Evolutionary conservation across 2,113 vertebrate genomes (phyloP).

Genomic region (Dascyllus trimaculatus): DNA sequence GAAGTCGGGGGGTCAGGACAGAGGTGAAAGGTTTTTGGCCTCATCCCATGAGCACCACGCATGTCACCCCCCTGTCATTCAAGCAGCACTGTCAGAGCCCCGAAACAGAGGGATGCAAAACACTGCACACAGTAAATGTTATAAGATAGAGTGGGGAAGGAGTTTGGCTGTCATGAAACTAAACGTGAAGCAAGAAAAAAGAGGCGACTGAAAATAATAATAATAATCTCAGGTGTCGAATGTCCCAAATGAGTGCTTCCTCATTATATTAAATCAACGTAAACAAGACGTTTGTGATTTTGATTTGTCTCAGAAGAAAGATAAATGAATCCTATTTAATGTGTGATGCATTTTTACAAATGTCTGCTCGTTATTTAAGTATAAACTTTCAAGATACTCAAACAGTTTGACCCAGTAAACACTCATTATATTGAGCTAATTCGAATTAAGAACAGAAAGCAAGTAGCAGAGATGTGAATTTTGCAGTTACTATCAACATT

Average conservation of each 20-base stretch:
- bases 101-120: constrained; percentile 33
- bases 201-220: not conserved
- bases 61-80: constrained; percentile 73
- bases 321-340: not conserved
- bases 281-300: constrained; percentile 11
- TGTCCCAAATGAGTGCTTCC: constrained; percentile 10
- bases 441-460: constrained; percentile 1
- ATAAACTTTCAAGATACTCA: no score
- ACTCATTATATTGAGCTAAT: not conserved
- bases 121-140: not conserved
- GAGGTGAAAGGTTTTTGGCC: constrained; percentile 63
- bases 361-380: not conserved
- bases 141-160: not conserved
- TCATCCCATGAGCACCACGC: constrained; percentile 64
- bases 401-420: not conserved
- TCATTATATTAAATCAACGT: constrained; percentile 15
- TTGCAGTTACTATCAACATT: not conserved
- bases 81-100: constrained; percentile 49
- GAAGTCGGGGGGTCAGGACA: constrained; percentile 65
- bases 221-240: constrained; percentile 2
- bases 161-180: not conserved
- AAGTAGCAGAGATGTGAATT: not conserved
- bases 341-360: not conserved
- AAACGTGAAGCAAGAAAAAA: constrained; percentile 8
- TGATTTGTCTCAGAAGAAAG: constrained; percentile 16